These are phyloP conservation scores for Osmoderma eremita DNA, from an alignment of 2,888 invertebrate species.

Conservation along the genomic window DNA sequence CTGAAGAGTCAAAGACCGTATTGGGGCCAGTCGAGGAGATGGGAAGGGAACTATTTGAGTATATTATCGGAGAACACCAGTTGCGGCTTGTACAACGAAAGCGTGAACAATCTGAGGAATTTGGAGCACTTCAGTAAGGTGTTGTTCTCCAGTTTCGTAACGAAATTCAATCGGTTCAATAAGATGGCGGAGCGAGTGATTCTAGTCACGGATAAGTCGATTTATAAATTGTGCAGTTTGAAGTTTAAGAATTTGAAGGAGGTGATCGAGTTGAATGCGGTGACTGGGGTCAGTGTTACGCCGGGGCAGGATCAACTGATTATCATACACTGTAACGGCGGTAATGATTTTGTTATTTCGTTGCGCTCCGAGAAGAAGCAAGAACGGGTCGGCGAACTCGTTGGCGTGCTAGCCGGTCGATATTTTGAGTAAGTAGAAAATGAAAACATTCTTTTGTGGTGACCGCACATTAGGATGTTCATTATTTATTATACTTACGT, in stretches of 20 bases:
- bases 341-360: constrained; percentile 91
- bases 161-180: constrained; percentile 75
- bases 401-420: constrained; percentile 82
- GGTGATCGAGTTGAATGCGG: constrained; percentile 64
- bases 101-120: constrained; percentile 75
- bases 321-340: constrained; percentile 84
- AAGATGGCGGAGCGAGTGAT: constrained; percentile 85
- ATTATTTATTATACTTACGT: too few species aligned
- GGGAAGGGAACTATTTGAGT: constrained; percentile 87
- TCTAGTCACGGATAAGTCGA: constrained; percentile 82
- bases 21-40: constrained; percentile 82
- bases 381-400: constrained; percentile 87
- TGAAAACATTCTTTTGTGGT: too few species aligned
- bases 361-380: constrained; percentile 67
- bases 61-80: constrained; percentile 75
- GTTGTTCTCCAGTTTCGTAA: constrained; percentile 74
- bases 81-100: constrained; percentile 72
- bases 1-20: constrained; percentile 73
- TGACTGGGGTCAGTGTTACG: constrained; percentile 87
- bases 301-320: constrained; percentile 88
- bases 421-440: constrained; percentile 84
- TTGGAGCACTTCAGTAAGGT: constrained; percentile 72
- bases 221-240: constrained; percentile 87
- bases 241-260: constrained; percentile 90
- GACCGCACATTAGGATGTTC: too few species aligned